Conservation (phyloP, 1,140 invertebrate genomes). For the Drosophila melanogaster region Release_6_plus_ISO1_MT NT_037436.4:5151001-5151500, state of each 20-base stretch:
- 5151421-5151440: conserved; percentile 87
- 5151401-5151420: conserved; percentile 73
- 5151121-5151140: conserved; percentile 84
- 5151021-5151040: conserved; percentile 89
- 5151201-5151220: conserved; percentile 86
- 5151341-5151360: conserved; percentile 84
- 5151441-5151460: conserved; percentile 89
- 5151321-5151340: conserved; percentile 87
- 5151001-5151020: conserved; percentile 85
- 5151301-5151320: conserved; percentile 86
- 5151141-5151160: neutral
- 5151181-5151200: conserved; percentile 87
- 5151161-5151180: conserved; percentile 86
- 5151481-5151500: conserved; percentile 91
- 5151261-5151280: conserved; percentile 89
- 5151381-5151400: too few relatives aligned
- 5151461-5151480: conserved; percentile 92
- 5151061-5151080: conserved; percentile 88
- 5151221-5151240: conserved; percentile 88
- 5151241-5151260: conserved; percentile 86
- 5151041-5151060: conserved; percentile 90
- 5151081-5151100: conserved; percentile 89
- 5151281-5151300: conserved; percentile 86
- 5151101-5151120: conserved; percentile 87
- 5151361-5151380: too few relatives aligned